phyloP scores from a whole-genome alignment of 2,113 vertebrate genomes.

The Microcebus lehilahytsara region DNA sequence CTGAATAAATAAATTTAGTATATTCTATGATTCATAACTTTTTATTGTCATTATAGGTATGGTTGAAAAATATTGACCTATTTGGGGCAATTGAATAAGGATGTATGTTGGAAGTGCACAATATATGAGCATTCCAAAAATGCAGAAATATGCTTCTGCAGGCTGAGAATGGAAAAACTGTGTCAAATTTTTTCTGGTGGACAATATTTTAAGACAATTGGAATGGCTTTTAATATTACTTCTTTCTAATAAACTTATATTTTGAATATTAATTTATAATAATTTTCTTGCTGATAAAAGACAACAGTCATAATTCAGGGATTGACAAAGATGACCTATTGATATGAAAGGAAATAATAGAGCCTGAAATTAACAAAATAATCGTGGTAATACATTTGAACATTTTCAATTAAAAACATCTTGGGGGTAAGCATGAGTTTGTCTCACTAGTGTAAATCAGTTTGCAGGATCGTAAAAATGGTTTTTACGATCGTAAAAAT shows the following conservation, averaged over 20 bases:
- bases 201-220: not conserved
- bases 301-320: not conserved
- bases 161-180: not conserved
- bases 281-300: not conserved
- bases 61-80: not conserved
- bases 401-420: not conserved
- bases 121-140: not conserved
- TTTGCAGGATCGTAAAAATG: not conserved
- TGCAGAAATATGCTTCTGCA: not conserved
- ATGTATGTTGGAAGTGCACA: not conserved
- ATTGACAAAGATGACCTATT: not conserved
- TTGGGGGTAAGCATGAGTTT: not conserved
- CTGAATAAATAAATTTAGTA: not conserved
- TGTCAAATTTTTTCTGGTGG: not conserved
- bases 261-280: not conserved
- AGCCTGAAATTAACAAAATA: not conserved
- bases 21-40: not conserved
- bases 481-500: too few species aligned
- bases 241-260: not conserved
- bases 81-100: not conserved
- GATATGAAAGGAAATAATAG: not conserved
- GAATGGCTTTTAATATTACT: not conserved
- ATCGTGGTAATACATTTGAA: not conserved
- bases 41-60: not conserved
- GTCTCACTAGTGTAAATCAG: not conserved